Evolutionary conservation across 2,113 vertebrate species (phyloP).

Genomic region (Tachycineta bicolor): DNA sequence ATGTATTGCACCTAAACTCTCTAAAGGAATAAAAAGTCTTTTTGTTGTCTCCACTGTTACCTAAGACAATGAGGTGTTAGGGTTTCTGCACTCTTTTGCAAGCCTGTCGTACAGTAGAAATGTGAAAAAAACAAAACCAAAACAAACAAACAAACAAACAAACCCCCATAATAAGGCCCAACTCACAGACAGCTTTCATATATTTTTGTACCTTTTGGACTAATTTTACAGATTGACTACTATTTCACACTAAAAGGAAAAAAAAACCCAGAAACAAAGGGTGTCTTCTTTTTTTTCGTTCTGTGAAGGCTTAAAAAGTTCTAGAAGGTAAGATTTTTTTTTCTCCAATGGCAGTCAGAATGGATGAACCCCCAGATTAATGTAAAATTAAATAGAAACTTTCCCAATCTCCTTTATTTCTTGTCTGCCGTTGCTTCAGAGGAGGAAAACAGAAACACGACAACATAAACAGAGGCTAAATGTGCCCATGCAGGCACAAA

Average conservation of each 20-base stretch:
- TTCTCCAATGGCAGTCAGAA: neutral
- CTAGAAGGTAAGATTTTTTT: neutral
- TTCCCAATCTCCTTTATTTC: neutral
- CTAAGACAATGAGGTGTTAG: neutral
- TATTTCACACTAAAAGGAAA: neutral
- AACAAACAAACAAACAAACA: neutral
- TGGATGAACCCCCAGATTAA: neutral
- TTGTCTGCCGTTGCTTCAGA: neutral
- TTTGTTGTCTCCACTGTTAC: constrained; percentile 3
- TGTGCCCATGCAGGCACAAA: neutral
- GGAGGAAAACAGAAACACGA: neutral
- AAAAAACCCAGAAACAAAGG: neutral
- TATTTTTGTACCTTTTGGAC: neutral
- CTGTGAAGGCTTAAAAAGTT: neutral
- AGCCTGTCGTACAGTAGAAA: neutral
- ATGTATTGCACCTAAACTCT: constrained; percentile 17
- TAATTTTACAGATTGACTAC: neutral
- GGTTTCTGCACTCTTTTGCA: neutral
- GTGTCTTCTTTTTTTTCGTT: neutral
- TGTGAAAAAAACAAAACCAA: neutral
- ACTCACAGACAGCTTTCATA: neutral
- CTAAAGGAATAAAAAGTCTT: neutral
- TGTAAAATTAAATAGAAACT: neutral
- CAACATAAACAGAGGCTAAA: neutral
- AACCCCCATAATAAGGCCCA: neutral